These are phyloP conservation scores for Eilema sororculum DNA, from an alignment of 2,888 invertebrate species.

Conservation along the genomic window DNA sequence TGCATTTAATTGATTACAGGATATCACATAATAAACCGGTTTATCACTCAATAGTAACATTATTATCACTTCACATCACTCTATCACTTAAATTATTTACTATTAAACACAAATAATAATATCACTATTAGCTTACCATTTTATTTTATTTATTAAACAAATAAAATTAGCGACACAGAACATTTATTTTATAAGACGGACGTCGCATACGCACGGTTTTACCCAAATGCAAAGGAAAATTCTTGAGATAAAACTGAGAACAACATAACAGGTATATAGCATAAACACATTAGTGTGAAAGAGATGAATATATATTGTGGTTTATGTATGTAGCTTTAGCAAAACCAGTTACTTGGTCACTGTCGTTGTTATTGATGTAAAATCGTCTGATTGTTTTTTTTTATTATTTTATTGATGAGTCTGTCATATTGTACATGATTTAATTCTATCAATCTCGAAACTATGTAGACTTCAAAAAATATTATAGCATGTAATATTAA, in stretches of 20 bases:
- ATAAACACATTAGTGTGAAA: conserved; percentile 31
- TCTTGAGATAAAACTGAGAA: conserved; percentile 26
- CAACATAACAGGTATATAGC: conserved; percentile 25
- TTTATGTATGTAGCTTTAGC: conserved; percentile 22
- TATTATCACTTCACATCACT: not conserved
- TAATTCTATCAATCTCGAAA: not conserved
- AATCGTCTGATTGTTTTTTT: conserved; percentile 14
- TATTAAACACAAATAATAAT: not conserved
- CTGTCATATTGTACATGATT: not conserved
- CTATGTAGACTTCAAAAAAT: too few species aligned
- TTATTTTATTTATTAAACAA: conserved; percentile 8
- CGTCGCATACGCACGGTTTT: conserved; percentile 28
- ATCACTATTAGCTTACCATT: conserved; percentile 25
- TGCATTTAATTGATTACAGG: not conserved
- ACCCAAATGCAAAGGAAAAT: conserved; percentile 39
- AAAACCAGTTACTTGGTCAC: conserved; percentile 41
- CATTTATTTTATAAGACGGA: conserved; percentile 19
- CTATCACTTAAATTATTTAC: not conserved
- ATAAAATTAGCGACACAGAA: not conserved
- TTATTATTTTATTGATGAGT: conserved; percentile 16
- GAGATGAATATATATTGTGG: conserved; percentile 30
- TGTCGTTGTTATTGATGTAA: conserved; percentile 26
- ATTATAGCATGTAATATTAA: too few species aligned
- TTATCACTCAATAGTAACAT: not conserved
- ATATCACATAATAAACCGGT: conserved; percentile 10